These are phyloP conservation scores for Neopipo cinnamomea DNA, from an alignment of 2,113 vertebrate genomes.

Conservation along the genomic window DNA sequence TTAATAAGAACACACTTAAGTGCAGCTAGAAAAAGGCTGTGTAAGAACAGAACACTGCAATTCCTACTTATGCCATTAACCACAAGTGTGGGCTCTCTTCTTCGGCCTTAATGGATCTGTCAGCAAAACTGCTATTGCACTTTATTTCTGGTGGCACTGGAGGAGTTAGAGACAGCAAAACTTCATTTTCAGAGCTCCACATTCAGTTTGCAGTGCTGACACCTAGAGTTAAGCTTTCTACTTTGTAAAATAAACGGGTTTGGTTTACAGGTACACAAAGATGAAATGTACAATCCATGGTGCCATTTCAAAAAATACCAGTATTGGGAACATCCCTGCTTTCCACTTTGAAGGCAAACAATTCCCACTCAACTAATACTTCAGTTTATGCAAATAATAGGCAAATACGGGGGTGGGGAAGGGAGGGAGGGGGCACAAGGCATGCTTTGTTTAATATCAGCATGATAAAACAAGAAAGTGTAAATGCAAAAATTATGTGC, in stretches of 20 bases:
- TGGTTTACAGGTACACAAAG: neutral
- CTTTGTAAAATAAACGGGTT: conserved; percentile 3
- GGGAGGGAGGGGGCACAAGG: neutral
- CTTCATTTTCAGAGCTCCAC: conserved; percentile 24
- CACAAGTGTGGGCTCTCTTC: neutral
- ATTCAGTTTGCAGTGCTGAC: conserved; percentile 61
- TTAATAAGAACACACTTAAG: neutral
- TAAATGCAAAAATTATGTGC: neutral
- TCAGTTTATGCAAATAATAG: neutral
- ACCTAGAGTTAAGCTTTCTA: conserved; percentile 53
- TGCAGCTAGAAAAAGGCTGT: neutral
- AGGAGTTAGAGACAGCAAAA: conserved; percentile 13
- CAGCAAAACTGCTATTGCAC: neutral
- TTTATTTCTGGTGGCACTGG: conserved; percentile 17
- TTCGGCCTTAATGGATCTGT: neutral
- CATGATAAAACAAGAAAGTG: neutral
- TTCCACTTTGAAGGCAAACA: neutral
- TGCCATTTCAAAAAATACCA: neutral
- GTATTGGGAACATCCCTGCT: neutral
- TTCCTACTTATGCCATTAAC: neutral
- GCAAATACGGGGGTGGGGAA: neutral
- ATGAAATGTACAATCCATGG: neutral
- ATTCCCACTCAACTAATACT: neutral
- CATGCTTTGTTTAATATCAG: neutral
- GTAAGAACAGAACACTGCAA: neutral